Evolutionary conservation across 2,797 vertebrate genomes (phyloP).

Genomic region (Adrianichthys oophorus): DNA sequence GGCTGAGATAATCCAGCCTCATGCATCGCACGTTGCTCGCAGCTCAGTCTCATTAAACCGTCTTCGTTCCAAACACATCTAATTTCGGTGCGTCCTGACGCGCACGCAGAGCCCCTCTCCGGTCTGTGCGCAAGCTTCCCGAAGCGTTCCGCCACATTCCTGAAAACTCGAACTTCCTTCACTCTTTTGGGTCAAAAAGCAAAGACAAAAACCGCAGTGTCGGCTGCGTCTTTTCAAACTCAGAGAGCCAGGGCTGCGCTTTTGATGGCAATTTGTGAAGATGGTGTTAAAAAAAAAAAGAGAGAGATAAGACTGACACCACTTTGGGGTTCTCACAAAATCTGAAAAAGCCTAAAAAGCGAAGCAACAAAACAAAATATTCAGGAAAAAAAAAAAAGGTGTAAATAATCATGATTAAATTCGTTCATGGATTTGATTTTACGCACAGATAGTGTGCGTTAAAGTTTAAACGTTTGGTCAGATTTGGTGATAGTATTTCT

Average conservation of each 20-base stretch:
- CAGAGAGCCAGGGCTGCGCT: constrained; percentile 19
- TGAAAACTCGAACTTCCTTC: constrained; percentile 56
- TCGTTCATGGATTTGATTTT: too few relatives aligned
- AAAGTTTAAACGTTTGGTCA: too few relatives aligned
- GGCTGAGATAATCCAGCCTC: background rate
- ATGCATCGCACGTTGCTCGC: constrained; percentile 16
- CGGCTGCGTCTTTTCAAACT: constrained; percentile 31
- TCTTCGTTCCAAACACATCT: background rate
- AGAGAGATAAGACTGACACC: too few relatives aligned
- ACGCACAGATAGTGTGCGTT: too few relatives aligned
- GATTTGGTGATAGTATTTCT: too few relatives aligned
- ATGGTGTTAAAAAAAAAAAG: background rate
- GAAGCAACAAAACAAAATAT: too few relatives aligned
- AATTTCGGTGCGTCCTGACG: constrained; percentile 1
- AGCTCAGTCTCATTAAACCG: constrained; percentile 2
- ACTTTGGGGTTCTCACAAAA: too few relatives aligned
- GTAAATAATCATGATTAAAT: too few relatives aligned
- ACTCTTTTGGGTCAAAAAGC: constrained; percentile 52
- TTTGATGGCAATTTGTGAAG: background rate
- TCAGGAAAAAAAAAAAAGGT: too few relatives aligned
- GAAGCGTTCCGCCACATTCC: constrained; percentile 64
- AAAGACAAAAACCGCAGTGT: constrained; percentile 54
- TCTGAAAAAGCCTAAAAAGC: too few relatives aligned
- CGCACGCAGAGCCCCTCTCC: constrained; percentile 9
- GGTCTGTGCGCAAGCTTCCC: constrained; percentile 15